phyloP scores from a whole-genome alignment of 2,888 invertebrate species.

The Acanthosoma haemorrhoidale region DNA sequence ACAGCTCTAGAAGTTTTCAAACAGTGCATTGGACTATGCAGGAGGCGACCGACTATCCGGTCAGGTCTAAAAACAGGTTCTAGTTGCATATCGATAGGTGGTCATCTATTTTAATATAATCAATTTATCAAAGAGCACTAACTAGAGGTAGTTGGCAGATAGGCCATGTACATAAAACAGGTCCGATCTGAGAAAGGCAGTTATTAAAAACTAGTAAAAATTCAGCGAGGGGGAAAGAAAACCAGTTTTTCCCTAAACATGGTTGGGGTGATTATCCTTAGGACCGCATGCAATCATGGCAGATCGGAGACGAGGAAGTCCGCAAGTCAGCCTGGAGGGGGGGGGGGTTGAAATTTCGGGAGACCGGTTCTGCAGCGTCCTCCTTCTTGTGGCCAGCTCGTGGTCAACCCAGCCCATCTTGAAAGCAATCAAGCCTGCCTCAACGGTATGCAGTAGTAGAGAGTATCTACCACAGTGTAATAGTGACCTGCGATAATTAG shows the following conservation, averaged over 20 bases:
- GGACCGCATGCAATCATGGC: no score
- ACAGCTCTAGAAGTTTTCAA: no score
- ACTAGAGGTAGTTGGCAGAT: background rate
- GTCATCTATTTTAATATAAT: constrained; percentile 5
- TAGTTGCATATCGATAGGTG: background rate
- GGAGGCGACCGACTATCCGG: no score
- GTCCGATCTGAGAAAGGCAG: background rate
- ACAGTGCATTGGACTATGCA: background rate
- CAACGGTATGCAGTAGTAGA: no score
- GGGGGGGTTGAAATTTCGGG: no score
- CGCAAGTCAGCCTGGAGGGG: no score
- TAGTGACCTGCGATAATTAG: no score
- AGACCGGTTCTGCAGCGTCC: background rate
- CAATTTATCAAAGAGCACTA: background rate
- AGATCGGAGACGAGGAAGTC: no score
- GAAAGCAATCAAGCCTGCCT: no score
- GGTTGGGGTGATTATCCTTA: background rate
- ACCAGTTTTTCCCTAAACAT: background rate
- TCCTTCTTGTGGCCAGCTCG: background rate
- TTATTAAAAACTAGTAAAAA: constrained; percentile 12
- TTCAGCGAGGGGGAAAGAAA: background rate
- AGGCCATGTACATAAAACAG: background rate
- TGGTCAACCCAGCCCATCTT: no score
- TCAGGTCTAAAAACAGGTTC: background rate
- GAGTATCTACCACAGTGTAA: no score